Conservation (phyloP, 2,888 invertebrate genomes). For the Eugnorisma glareosa region DNA sequence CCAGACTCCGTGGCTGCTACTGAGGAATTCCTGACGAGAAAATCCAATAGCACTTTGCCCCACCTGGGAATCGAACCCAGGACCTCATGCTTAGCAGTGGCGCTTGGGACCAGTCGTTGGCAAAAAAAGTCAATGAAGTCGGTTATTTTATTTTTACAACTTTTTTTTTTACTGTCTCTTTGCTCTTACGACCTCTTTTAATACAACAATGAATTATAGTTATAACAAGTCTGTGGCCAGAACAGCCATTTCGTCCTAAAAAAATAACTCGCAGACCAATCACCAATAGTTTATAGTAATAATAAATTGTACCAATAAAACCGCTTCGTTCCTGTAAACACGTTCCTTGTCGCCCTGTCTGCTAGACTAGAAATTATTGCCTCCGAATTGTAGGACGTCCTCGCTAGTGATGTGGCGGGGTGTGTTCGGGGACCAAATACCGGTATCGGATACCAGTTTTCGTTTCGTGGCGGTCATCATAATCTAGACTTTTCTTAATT, state of each 20-base stretch:
- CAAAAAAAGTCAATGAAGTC: too few relatives aligned
- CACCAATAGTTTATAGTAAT: slow-evolving; percentile 44
- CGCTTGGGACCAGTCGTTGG: too few relatives aligned
- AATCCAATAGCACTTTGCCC: too few relatives aligned
- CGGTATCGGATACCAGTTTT: neutral
- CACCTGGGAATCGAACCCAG: too few relatives aligned
- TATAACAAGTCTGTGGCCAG: neutral
- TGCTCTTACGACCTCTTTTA: neutral
- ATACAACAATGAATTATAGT: neutral
- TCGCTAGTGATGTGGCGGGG: slow-evolving; percentile 50
- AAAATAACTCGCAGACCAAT: slow-evolving; percentile 24
- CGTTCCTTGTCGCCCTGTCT: slow-evolving; percentile 61
- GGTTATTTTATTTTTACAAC: neutral
- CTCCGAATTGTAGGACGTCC: slow-evolving; percentile 32
- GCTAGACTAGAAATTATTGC: slow-evolving; percentile 62
- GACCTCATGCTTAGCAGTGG: too few relatives aligned
- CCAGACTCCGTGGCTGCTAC: too few relatives aligned
- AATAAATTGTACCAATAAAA: slow-evolving; percentile 62
- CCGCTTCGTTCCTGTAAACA: slow-evolving; percentile 63
- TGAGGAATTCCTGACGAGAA: too few relatives aligned
- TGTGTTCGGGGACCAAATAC: neutral
- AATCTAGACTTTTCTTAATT: neutral
- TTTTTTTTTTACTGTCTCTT: neutral
- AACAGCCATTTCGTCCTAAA: slow-evolving; percentile 8
- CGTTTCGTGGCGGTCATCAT: neutral